These are phyloP conservation scores for Thalassoma bifasciatum DNA, from an alignment of 2,113 vertebrate genomes.

Conservation along the genomic window DNA sequence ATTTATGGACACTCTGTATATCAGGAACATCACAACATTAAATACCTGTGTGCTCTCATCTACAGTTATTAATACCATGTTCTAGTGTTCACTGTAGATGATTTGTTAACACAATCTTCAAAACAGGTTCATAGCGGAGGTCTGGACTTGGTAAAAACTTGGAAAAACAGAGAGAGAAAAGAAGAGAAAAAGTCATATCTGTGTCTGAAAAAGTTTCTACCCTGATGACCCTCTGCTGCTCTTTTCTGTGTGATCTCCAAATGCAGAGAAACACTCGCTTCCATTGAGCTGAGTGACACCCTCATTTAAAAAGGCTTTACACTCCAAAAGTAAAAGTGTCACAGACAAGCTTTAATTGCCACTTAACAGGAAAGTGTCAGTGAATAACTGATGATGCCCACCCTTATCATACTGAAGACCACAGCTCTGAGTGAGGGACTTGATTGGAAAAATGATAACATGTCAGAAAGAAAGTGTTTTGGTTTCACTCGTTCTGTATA, in stretches of 20 bases:
- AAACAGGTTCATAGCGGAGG: too few species aligned
- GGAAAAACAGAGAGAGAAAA: not conserved
- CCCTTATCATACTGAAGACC: slow-evolving; percentile 10
- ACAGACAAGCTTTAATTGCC: slow-evolving; percentile 56
- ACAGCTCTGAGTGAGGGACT: slow-evolving; percentile 10
- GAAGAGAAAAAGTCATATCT: not conserved
- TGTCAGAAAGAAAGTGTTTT: slow-evolving; percentile 8
- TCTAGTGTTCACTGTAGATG: too few species aligned
- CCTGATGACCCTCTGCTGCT: slow-evolving; percentile 16
- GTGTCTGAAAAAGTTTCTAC: not conserved
- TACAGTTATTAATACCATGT: too few species aligned
- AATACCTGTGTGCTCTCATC: too few species aligned
- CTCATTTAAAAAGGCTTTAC: slow-evolving; percentile 56
- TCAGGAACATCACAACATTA: too few species aligned
- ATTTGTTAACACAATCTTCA: too few species aligned
- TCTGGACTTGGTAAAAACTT: too few species aligned
- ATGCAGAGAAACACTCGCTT: not conserved
- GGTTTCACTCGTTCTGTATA: not conserved
- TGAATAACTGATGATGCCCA: slow-evolving; percentile 8
- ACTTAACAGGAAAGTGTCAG: slow-evolving; percentile 18
- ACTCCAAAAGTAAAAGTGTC: slow-evolving; percentile 34
- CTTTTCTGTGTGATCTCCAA: slow-evolving; percentile 54
- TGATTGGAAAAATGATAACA: slow-evolving; percentile 46
- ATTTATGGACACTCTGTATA: too few species aligned
- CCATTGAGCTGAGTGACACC: slow-evolving; percentile 37